Evolutionary conservation across 1,140 invertebrate genomes (phyloP), one percentile per base, ranked within the genome.

Genomic region (Drosophila subobscura): DNA sequence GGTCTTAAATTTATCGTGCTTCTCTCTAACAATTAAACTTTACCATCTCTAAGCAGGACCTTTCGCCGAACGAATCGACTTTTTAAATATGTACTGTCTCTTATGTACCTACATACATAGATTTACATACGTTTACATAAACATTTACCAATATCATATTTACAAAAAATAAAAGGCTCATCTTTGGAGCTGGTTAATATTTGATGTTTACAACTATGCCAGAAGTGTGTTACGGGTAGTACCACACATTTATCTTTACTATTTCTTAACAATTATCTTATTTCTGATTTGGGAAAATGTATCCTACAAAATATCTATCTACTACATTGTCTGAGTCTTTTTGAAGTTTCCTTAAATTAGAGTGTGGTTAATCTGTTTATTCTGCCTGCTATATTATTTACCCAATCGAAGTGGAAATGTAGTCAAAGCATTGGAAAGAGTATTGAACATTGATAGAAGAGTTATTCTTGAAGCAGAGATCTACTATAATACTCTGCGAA

Each of bases 241-340:
- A 56, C 12, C 53, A 54, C 33, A 12, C 33, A 37, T 37, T 12
- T 10, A 60, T 40, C 50, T 20, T 22, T 49, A 61, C n/a, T 58
- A 47, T 27, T 61, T 10, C 25, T 27, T 20, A 20, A 20, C 16
- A 20, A 20, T 20, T 20, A 20, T 20, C 25, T 1, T 20, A 20
- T 6, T 27, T 27, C 25, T 27, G 5, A 27, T 71, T 67, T 44
- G 55, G 58, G 53, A 86, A 88, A 67, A 79, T 83, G 76, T 88
- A 53, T 29, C 41, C 83, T 86, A 88, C 63, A 88, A 88, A 80
- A 75, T 76, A 81, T 78, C 81, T 77, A 55, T 56, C 78, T 88
- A 86, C 71, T 68, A 78, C 72, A 55, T 72, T 49, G 72, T 88
- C 58, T 70, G 83, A 86, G 83, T 86, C 83, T 86, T 86, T 72